A percentile compares a stretch with the other conserved stretches of the same genome.
Conservation (phyloP, 2,888 invertebrate genomes). For the Helleia helle region DNA sequence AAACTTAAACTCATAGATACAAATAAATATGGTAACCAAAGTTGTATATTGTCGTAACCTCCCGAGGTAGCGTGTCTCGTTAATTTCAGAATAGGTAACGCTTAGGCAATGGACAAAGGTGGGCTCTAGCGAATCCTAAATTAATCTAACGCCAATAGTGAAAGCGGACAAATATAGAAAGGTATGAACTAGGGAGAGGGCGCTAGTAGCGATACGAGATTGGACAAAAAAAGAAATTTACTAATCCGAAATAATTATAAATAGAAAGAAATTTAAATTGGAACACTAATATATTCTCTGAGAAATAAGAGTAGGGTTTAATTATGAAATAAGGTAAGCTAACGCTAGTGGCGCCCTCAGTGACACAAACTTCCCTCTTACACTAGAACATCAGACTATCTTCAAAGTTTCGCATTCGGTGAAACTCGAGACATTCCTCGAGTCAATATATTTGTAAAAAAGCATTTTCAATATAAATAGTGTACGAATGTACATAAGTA, state of each 20-base stretch:
- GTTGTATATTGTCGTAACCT: neutral
- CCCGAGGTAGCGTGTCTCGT: constrained; percentile 15
- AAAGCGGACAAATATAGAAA: neutral
- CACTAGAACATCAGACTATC: constrained; percentile 12
- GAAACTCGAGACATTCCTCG: neutral
- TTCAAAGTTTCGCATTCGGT: neutral
- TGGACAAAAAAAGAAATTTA: neutral
- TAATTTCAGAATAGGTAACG: constrained; percentile 18
- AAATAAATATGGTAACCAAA: constrained; percentile 9
- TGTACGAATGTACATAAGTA: constrained; percentile 51
- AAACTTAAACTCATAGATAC: too few relatives aligned
- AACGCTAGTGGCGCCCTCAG: constrained; percentile 4
- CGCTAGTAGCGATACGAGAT: neutral
- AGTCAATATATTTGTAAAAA: constrained; percentile 43
- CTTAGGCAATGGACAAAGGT: constrained; percentile 26
- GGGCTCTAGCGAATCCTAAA: constrained; percentile 66
- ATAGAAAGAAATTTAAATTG: too few relatives aligned
- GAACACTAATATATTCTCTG: too few relatives aligned
- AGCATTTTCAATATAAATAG: constrained; percentile 51
- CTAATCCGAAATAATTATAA: neutral
- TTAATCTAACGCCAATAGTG: constrained; percentile 39
- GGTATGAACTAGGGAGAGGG: neutral
- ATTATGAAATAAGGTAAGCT: neutral
- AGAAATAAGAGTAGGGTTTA: too few relatives aligned
- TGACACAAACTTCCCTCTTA: neutral